Evolutionary conservation across 2,113 vertebrate species (phyloP).

Genomic region (Colistium nudipinnis): DNA sequence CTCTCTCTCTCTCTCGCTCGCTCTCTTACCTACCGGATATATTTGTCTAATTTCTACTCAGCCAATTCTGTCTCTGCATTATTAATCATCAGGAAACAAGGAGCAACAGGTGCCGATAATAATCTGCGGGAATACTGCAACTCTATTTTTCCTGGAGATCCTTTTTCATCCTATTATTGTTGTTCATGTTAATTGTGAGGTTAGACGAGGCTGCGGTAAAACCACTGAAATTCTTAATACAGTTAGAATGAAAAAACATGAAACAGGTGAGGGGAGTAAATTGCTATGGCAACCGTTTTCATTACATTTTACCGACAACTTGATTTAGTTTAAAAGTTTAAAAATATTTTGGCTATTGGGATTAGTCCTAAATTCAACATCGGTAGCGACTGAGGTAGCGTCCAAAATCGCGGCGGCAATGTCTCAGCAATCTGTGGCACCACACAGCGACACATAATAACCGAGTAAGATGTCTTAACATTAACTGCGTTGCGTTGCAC

Average conservation of each 20-base stretch:
- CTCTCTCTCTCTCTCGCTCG: not conserved
- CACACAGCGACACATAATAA: not conserved
- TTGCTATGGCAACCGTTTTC: too few species aligned
- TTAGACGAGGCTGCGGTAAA: too few species aligned
- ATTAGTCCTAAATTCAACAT: not conserved
- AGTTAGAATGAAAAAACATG: too few species aligned
- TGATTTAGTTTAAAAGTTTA: too few species aligned
- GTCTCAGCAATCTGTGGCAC: not conserved
- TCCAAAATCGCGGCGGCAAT: not conserved
- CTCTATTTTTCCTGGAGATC: too few species aligned
- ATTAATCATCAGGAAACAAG: constrained; percentile 69
- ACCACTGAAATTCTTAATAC: too few species aligned
- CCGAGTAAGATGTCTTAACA: not conserved
- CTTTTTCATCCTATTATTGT: too few species aligned
- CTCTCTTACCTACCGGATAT: constrained; percentile 7
- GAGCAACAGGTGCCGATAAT: constrained; percentile 63
- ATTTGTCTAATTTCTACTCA: constrained; percentile 12
- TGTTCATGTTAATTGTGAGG: too few species aligned
- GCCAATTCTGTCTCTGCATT: constrained; percentile 69
- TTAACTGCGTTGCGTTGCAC: not conserved
- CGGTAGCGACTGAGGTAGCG: not conserved
- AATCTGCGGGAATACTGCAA: constrained; percentile 43
- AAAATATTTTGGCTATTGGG: too few species aligned
- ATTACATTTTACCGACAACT: too few species aligned
- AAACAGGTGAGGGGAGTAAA: too few species aligned